phyloP scores from a whole-genome alignment of 1,140 invertebrate genomes.

The Neodiprion virginianus region DNA sequence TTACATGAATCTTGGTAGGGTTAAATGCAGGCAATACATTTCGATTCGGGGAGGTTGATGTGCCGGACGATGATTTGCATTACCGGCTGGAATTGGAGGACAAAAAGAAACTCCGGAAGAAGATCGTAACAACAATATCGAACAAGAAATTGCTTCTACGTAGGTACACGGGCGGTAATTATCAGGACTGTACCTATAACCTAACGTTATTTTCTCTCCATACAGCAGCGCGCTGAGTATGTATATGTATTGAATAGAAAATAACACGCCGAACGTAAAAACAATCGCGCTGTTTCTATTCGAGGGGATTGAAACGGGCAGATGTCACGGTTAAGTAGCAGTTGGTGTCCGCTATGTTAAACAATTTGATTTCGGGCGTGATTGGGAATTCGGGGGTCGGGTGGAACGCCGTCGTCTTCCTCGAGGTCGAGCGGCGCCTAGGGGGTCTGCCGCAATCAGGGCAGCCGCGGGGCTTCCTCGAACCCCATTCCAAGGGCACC shows the following conservation, averaged over 20 bases:
- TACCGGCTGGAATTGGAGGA: too few species aligned
- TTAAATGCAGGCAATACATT: too few species aligned
- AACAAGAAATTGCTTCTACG: too few species aligned
- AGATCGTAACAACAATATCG: too few species aligned
- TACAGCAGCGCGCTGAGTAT: not conserved
- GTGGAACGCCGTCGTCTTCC: conserved; percentile 13
- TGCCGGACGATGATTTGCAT: too few species aligned
- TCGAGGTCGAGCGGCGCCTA: conserved; percentile 31
- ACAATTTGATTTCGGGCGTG: conserved; percentile 51
- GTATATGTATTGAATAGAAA: too few species aligned
- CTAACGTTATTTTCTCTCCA: not conserved
- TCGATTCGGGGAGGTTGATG: too few species aligned
- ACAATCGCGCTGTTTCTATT: too few species aligned
- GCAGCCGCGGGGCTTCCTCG: conserved; percentile 37
- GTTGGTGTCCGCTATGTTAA: conserved; percentile 57
- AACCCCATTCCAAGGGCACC: conserved; percentile 14
- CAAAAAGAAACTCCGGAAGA: too few species aligned
- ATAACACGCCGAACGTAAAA: too few species aligned
- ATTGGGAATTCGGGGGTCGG: conserved; percentile 14
- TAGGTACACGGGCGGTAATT: conserved; percentile 17
- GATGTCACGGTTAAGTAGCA: conserved; percentile 48
- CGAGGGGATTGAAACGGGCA: not conserved
- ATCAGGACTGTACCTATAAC: conserved; percentile 2
- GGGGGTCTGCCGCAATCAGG: conserved; percentile 52
- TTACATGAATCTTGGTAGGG: too few species aligned